Conservation (phyloP, 1,140 invertebrate genomes). For the Aphelenchoides fujianensis region DNA sequence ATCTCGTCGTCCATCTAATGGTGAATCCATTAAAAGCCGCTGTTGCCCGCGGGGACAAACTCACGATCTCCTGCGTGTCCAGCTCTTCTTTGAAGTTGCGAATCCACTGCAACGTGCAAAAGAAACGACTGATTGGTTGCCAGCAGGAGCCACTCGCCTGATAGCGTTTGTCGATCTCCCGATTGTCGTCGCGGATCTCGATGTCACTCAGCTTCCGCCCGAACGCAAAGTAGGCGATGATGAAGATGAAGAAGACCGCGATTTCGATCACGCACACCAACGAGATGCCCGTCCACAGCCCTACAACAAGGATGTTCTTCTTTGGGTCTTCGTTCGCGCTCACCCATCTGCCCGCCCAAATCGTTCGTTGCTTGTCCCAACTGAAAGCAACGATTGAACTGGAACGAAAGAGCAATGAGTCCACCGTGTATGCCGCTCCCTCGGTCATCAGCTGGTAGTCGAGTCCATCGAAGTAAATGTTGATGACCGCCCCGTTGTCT, state of each 20-base stretch:
- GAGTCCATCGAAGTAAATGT: constrained; percentile 29
- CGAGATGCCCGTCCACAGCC: constrained; percentile 27
- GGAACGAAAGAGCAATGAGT: background rate
- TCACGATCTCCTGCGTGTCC: constrained; percentile 35
- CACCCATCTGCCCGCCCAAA: constrained; percentile 31
- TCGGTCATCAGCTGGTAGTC: constrained; percentile 22
- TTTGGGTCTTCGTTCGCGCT: constrained; percentile 18
- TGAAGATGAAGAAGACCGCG: constrained; percentile 18
- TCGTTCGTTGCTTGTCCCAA: constrained; percentile 26
- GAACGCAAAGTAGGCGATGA: constrained; percentile 32
- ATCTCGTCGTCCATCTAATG: constrained; percentile 27
- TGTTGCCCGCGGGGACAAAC: background rate
- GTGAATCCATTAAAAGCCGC: background rate
- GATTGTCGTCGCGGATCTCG: constrained; percentile 28
- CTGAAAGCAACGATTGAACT: constrained; percentile 18
- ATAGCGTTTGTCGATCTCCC: constrained; percentile 24
- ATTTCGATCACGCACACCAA: constrained; percentile 24
- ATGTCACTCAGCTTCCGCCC: constrained; percentile 35
- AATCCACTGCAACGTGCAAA: constrained; percentile 32
- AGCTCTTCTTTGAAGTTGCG: constrained; percentile 38
- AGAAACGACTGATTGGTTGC: background rate
- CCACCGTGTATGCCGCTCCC: constrained; percentile 25
- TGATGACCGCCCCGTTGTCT: constrained; percentile 27
- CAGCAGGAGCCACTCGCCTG: constrained; percentile 21
- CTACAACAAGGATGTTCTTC: background rate